Percentiles rank a stretch among this genome's conserved stretches.
Conservation (phyloP, 2,113 vertebrate genomes). For the Acrocephalus arundinaceus region DNA sequence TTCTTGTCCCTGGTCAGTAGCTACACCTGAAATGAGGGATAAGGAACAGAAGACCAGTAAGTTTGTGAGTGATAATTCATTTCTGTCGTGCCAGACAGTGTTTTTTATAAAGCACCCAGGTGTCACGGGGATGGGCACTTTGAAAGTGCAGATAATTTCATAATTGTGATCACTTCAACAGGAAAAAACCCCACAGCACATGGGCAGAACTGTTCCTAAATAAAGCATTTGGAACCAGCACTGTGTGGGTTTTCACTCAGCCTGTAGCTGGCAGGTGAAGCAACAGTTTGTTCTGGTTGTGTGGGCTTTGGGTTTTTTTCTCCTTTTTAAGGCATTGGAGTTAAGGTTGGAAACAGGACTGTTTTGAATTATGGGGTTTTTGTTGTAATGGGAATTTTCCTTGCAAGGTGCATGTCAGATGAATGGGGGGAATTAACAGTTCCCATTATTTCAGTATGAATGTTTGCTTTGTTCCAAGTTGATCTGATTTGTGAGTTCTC, state of each 20-base stretch:
- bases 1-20: not conserved
- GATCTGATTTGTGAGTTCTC: not conserved
- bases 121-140: not conserved
- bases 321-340: not conserved
- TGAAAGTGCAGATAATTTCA: not conserved
- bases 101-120: not conserved
- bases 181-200: not conserved
- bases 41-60: not conserved
- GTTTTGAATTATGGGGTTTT: not conserved
- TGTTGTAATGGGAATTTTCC: not conserved
- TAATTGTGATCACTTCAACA: not conserved
- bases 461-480: not conserved
- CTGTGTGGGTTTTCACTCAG: not conserved
- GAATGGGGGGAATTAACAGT: not conserved
- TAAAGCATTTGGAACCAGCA: slow-evolving; percentile 18
- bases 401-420: not conserved
- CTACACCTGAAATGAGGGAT: not conserved
- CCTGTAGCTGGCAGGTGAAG: not conserved
- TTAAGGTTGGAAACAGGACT: not conserved
- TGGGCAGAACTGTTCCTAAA: slow-evolving; percentile 43
- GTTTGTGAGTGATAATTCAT: not conserved
- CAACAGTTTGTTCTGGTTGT: not conserved
- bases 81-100: not conserved
- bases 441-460: not conserved
- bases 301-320: not conserved